A percentile compares a stretch with the other conserved stretches of the same genome.
Evolutionary conservation across 2,888 invertebrate species (phyloP).

Genomic region (Megastigmus dorsalis): DNA sequence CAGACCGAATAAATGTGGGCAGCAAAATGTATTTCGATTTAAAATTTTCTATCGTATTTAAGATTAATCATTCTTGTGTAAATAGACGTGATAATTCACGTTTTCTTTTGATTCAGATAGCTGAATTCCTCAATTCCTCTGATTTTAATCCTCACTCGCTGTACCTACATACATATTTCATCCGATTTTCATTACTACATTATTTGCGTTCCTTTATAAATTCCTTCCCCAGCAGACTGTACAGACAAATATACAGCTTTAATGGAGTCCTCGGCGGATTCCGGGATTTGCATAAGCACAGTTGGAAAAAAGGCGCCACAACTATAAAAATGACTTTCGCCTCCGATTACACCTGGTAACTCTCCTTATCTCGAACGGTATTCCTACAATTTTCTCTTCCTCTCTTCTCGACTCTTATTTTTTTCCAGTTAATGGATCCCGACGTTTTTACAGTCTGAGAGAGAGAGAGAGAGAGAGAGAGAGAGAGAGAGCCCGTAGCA

Average conservation of each 20-base stretch:
- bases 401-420: neutral
- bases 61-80: too few relatives aligned
- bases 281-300: neutral
- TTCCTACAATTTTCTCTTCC: conserved; percentile 11
- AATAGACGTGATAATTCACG: too few relatives aligned
- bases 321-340: neutral
- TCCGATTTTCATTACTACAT: too few relatives aligned
- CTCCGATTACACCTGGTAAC: neutral
- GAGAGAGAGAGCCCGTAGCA: too few relatives aligned
- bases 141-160: too few relatives aligned
- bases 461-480: neutral
- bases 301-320: neutral
- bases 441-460: neutral
- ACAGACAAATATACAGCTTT: neutral
- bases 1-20: too few relatives aligned
- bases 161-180: too few relatives aligned
- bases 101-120: too few relatives aligned
- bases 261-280: neutral
- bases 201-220: too few relatives aligned
- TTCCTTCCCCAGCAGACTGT: neutral
- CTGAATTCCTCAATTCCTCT: neutral
- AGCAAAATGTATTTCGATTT: too few relatives aligned
- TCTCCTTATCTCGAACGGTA: neutral
- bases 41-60: too few relatives aligned
- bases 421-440: conserved; percentile 6